Evolutionary conservation across 2,797 vertebrate genomes (phyloP).

Genomic region (Onychomys arenicola): DNA sequence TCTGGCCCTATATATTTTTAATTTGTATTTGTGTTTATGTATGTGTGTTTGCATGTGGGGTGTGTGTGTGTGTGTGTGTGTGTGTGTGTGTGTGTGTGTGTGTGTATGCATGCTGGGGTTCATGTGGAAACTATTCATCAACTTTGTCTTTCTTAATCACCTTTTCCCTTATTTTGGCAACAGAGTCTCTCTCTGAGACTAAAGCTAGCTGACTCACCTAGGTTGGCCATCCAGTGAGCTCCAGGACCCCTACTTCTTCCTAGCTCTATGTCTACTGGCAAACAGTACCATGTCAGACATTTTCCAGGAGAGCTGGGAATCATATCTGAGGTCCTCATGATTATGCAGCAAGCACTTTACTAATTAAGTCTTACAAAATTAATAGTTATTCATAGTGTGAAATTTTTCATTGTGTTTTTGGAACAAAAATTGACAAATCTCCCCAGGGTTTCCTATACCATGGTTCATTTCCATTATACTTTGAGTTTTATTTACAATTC

Average conservation of each 20-base stretch:
- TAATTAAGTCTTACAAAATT: background rate
- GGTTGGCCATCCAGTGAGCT: background rate
- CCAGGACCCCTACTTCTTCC: too few species aligned
- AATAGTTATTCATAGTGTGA: background rate
- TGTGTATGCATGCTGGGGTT: background rate
- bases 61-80: background rate
- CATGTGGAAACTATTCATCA: background rate
- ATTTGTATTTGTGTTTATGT: background rate
- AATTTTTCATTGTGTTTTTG: constrained; percentile 43
- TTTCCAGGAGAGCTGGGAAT: background rate
- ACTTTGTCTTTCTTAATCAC: background rate
- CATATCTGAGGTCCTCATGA: too few species aligned
- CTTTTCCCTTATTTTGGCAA: background rate
- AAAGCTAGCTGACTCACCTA: background rate
- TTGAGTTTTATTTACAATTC: background rate
- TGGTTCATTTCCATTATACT: background rate
- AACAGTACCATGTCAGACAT: too few species aligned
- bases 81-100: background rate
- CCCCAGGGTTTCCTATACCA: background rate
- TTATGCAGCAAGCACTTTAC: background rate
- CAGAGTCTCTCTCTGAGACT: background rate
- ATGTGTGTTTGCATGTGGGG: background rate
- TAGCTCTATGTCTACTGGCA: background rate
- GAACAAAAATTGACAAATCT: background rate
- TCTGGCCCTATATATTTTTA: background rate